These are phyloP conservation scores for Aethina tumida DNA, from an alignment of 1,140 invertebrate genomes.

Conservation along the genomic window DNA sequence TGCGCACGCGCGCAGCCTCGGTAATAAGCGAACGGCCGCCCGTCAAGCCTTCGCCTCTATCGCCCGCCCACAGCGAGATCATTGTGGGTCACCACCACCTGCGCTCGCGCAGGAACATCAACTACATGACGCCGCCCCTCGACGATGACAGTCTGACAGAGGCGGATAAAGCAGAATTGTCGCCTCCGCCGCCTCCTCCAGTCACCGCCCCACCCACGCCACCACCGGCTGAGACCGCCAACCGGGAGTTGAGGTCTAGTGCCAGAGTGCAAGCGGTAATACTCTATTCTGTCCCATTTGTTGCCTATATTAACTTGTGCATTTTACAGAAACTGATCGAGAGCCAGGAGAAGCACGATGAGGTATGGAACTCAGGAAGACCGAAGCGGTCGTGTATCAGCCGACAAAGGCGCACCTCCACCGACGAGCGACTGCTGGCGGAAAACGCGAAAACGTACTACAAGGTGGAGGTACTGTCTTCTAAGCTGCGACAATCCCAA, in stretches of 20 bases:
- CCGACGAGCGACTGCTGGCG: slow-evolving; percentile 45
- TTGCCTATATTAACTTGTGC: slow-evolving; percentile 2
- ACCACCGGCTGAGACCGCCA: too few relatives aligned
- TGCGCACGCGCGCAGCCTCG: slow-evolving; percentile 24
- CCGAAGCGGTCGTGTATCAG: slow-evolving; percentile 32
- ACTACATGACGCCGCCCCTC: slow-evolving; percentile 23
- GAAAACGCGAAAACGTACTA: slow-evolving; percentile 60
- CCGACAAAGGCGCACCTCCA: slow-evolving; percentile 42
- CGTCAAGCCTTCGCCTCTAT: slow-evolving; percentile 18
- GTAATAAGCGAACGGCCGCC: slow-evolving; percentile 24
- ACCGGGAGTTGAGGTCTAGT: slow-evolving; percentile 24
- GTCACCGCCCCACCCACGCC: too few relatives aligned
- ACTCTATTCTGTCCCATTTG: slow-evolving; percentile 10
- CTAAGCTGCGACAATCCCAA: slow-evolving; percentile 49
- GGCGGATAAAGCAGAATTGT: slow-evolving; percentile 17
- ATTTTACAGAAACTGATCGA: slow-evolving; percentile 20
- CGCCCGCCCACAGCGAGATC: slow-evolving; percentile 22
- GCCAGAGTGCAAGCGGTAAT: slow-evolving; percentile 24
- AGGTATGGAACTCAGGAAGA: slow-evolving; percentile 32
- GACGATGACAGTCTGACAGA: slow-evolving; percentile 27
- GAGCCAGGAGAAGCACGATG: slow-evolving; percentile 16
- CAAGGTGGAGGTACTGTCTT: slow-evolving; percentile 61
- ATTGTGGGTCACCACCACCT: slow-evolving; percentile 20
- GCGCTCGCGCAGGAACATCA: slow-evolving; percentile 27
- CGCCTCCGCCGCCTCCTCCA: too few relatives aligned